Percentiles rank a stretch among this genome's conserved stretches.
Evolutionary conservation across 2,888 invertebrate species (phyloP).

Genomic region (Gerris lacustris): DNA sequence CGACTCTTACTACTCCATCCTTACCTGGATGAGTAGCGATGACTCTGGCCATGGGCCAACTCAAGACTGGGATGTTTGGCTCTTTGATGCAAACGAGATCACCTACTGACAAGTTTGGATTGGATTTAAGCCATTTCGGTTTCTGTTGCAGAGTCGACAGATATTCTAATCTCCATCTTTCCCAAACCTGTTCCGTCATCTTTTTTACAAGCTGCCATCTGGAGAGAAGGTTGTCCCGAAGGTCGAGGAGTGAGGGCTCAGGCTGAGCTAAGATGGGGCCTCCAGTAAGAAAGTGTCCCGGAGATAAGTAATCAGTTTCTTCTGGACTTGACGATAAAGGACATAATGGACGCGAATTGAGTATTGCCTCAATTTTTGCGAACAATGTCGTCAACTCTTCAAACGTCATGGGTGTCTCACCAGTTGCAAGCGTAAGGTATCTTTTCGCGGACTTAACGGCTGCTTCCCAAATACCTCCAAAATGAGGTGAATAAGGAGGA

Average conservation of each 20-base stretch:
- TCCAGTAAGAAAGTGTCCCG: slow-evolving; percentile 33
- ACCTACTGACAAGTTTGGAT: slow-evolving; percentile 21
- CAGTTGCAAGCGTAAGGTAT: slow-evolving; percentile 10
- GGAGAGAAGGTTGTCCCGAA: slow-evolving; percentile 20
- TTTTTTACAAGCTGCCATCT: slow-evolving; percentile 31
- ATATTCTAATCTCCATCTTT: slow-evolving; percentile 30
- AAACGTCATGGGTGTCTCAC: slow-evolving; percentile 26
- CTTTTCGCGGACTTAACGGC: not conserved
- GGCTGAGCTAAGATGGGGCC: slow-evolving; percentile 25
- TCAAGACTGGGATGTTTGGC: slow-evolving; percentile 26
- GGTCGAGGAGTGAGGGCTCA: slow-evolving; percentile 25
- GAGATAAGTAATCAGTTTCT: slow-evolving; percentile 29
- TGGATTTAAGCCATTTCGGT: slow-evolving; percentile 28
- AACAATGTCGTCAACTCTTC: slow-evolving; percentile 31
- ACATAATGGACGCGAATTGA: slow-evolving; percentile 32
- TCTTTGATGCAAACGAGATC: slow-evolving; percentile 30
- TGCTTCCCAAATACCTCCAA: slow-evolving; percentile 22
- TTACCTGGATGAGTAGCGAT: slow-evolving; percentile 27
- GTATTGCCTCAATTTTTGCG: slow-evolving; percentile 30
- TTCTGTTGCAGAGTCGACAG: slow-evolving; percentile 28
- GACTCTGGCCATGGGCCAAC: slow-evolving; percentile 31
- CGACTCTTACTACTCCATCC: slow-evolving; percentile 30
- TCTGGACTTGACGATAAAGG: slow-evolving; percentile 27
- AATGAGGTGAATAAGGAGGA: slow-evolving; percentile 27
- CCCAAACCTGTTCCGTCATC: slow-evolving; percentile 30